These are phyloP conservation scores for Eurystomus gularis DNA, from an alignment of 2,113 vertebrate species.

Conservation along the genomic window DNA sequence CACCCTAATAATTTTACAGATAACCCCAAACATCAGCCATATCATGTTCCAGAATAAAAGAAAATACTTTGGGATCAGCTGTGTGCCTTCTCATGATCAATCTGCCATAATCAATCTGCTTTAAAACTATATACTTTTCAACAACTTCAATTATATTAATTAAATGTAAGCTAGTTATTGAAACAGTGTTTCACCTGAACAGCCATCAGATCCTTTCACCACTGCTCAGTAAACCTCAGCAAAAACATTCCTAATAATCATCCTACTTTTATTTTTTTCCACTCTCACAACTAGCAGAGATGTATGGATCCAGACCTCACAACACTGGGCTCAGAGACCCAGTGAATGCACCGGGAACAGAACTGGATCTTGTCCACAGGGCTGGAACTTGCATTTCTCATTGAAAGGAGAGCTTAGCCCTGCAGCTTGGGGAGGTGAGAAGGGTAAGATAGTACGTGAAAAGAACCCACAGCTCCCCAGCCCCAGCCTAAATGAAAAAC, in stretches of 20 bases:
- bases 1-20: not conserved
- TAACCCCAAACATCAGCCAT: not conserved
- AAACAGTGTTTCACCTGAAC: not conserved
- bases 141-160: not conserved
- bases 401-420: not conserved
- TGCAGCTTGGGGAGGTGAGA: accelerated
- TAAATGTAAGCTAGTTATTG: not conserved
- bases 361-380: not conserved
- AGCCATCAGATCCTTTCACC: not conserved
- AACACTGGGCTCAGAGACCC: not conserved
- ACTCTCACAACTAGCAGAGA: not conserved
- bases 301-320: not conserved
- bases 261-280: not conserved
- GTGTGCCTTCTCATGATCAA: not conserved
- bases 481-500: not conserved
- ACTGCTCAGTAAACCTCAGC: not conserved
- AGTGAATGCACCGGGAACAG: not conserved
- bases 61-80: not conserved
- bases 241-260: not conserved
- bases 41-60: not conserved
- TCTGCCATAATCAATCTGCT: not conserved
- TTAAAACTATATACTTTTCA: not conserved
- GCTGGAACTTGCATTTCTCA: not conserved
- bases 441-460: not conserved
- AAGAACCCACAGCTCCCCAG: not conserved